Conservation (phyloP, 2,797 vertebrate species). For the Pseudotriccus pelzelni region DNA sequence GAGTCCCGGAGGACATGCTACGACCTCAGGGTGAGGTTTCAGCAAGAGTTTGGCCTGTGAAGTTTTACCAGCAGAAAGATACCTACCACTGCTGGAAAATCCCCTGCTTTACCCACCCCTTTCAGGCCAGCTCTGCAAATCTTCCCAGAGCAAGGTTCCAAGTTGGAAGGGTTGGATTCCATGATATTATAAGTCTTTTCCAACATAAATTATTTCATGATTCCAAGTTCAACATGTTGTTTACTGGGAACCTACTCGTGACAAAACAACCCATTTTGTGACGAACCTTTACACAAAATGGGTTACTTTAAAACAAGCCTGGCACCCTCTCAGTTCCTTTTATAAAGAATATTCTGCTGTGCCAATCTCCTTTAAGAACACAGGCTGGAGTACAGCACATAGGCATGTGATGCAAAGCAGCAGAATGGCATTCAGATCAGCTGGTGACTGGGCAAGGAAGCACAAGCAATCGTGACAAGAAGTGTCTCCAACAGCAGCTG, state of each 20-base stretch:
- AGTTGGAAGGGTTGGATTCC: neutral
- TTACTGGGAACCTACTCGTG: neutral
- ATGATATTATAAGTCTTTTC: neutral
- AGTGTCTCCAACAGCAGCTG: neutral
- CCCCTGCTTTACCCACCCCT: neutral
- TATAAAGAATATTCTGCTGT: neutral
- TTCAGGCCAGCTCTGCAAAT: neutral
- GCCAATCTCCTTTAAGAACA: neutral
- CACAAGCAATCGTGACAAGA: neutral
- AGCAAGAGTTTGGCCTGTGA: neutral
- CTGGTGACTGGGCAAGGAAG: neutral
- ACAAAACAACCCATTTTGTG: neutral
- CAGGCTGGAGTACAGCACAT: rapidly evolving
- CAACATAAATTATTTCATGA: neutral
- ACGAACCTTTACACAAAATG: neutral
- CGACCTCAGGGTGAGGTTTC: neutral
- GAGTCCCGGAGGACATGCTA: rapidly evolving
- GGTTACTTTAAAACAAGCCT: neutral
- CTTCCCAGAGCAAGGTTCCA: neutral
- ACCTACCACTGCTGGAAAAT: neutral
- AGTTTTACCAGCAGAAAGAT: neutral
- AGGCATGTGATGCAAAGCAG: neutral
- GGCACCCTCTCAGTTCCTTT: neutral
- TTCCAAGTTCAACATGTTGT: neutral
- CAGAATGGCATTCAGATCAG: neutral